Conservation (phyloP, 2,113 vertebrate genomes). For the Macquaria australasica region DNA sequence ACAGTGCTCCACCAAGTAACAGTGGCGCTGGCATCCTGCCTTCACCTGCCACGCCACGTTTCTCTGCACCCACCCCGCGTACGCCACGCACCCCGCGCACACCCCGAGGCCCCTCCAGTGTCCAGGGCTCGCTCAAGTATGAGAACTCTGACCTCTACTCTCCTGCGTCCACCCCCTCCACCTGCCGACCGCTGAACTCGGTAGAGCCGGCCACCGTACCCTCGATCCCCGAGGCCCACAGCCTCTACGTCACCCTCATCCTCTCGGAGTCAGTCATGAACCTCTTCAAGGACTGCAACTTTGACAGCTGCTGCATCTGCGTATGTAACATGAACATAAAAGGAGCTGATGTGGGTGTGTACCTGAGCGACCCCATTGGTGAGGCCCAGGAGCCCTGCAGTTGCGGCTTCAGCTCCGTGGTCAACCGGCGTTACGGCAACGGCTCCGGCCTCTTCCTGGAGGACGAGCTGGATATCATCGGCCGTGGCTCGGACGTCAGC, state of each 20-base stretch:
- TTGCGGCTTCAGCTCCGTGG: conserved; percentile 97
- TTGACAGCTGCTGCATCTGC: conserved; percentile 99
- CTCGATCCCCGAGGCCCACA: conserved; percentile 97
- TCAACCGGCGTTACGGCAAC: conserved; percentile 97
- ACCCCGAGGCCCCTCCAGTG: conserved; percentile 94
- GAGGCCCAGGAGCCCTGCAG: conserved; percentile 94
- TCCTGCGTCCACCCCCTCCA: conserved; percentile 96
- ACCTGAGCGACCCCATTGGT: conserved; percentile 93
- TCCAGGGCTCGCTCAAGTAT: conserved; percentile 95
- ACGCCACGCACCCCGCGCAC: conserved; percentile 96
- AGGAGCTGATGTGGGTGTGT: conserved; percentile 96
- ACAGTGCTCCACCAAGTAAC: conserved; percentile 96
- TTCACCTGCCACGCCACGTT: conserved; percentile 96
- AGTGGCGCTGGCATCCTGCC: conserved; percentile 93
- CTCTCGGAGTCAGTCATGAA: conserved; percentile 98
- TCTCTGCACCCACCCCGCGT: conserved; percentile 92
- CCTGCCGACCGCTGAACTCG: conserved; percentile 95
- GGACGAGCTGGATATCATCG: conserved; percentile 98
- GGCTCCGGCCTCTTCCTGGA: conserved; percentile 97
- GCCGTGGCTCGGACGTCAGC: conserved; percentile 92
- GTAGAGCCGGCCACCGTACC: conserved; percentile 97
- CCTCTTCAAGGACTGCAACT: conserved; percentile 99
- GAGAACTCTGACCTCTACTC: conserved; percentile 98
- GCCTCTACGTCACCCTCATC: conserved; percentile 98
- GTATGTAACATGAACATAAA: conserved; percentile 99